Percentiles rank a stretch among this genome's conserved stretches.
Evolutionary conservation across 1,140 invertebrate species (phyloP).

Genomic region (Pseudomyrmex flavicornis): DNA sequence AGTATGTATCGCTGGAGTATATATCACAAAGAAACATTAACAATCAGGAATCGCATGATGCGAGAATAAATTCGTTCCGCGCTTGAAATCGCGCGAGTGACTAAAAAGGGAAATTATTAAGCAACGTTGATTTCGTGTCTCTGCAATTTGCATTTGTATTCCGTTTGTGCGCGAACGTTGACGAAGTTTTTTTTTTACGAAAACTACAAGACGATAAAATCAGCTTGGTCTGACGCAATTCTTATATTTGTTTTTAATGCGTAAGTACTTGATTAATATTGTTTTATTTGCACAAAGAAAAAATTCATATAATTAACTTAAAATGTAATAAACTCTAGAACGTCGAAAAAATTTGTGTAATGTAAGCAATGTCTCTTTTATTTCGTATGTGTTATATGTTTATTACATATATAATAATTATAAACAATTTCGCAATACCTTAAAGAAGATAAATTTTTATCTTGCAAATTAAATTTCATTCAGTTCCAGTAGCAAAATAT

Average conservation of each 20-base stretch:
- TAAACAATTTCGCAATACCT: not conserved
- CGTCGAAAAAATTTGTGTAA: no score
- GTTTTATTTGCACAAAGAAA: no score
- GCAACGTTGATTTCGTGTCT: not conserved
- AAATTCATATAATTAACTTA: no score
- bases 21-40: slow-evolving; percentile 29
- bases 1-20: no score
- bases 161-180: not conserved
- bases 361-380: not conserved
- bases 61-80: slow-evolving; percentile 43
- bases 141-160: slow-evolving; percentile 12
- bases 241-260: no score
- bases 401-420: not conserved
- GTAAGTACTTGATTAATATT: no score
- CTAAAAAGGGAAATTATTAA: slow-evolving; percentile 44
- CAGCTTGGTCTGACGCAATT: not conserved
- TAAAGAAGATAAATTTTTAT: not conserved
- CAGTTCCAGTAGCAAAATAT: not conserved
- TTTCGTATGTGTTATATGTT: not conserved
- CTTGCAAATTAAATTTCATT: not conserved
- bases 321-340: no score
- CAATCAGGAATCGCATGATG: slow-evolving; percentile 29
- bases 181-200: not conserved
- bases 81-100: slow-evolving; percentile 19
- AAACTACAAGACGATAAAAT: not conserved